phyloP scores from a whole-genome alignment of 2,797 vertebrate species.

The Odontamblyopus rebecca region DNA sequence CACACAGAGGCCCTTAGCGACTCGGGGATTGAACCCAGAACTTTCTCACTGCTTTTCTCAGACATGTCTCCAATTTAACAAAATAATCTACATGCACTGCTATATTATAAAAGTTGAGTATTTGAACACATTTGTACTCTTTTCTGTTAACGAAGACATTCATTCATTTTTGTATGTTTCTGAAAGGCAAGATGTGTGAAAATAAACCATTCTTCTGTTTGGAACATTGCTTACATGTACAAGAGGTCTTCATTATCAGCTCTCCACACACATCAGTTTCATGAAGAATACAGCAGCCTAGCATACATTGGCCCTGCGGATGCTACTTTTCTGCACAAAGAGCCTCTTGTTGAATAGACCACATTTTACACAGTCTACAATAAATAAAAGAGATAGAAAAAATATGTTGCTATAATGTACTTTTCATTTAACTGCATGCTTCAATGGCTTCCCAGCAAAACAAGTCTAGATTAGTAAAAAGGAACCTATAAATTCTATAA shows the following conservation, averaged over 20 bases:
- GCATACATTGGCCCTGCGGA: not conserved
- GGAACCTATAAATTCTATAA: not conserved
- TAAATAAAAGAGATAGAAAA: not conserved
- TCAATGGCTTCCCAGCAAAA: slow-evolving; percentile 19
- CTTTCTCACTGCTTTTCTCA: too few relatives aligned
- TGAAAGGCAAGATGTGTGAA: too few relatives aligned
- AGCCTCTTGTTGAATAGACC: not conserved
- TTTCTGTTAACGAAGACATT: too few relatives aligned
- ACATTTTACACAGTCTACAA: not conserved
- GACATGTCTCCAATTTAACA: too few relatives aligned
- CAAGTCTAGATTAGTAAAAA: not conserved
- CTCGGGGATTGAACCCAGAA: too few relatives aligned
- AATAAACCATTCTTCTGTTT: too few relatives aligned
- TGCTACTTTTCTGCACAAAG: not conserved
- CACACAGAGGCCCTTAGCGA: too few relatives aligned
- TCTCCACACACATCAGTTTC: not conserved
- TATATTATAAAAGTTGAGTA: too few relatives aligned
- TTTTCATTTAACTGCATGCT: slow-evolving; percentile 5
- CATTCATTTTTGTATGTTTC: too few relatives aligned
- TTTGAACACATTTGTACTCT: too few relatives aligned
- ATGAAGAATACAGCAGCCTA: not conserved
- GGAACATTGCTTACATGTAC: not conserved
- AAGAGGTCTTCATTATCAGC: too few relatives aligned
- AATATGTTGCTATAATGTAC: not conserved
- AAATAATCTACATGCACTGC: too few relatives aligned